Base-by-base conservation (phyloP, 2,797 vertebrate species). In the Spondyliosoma cantharus region DNA sequence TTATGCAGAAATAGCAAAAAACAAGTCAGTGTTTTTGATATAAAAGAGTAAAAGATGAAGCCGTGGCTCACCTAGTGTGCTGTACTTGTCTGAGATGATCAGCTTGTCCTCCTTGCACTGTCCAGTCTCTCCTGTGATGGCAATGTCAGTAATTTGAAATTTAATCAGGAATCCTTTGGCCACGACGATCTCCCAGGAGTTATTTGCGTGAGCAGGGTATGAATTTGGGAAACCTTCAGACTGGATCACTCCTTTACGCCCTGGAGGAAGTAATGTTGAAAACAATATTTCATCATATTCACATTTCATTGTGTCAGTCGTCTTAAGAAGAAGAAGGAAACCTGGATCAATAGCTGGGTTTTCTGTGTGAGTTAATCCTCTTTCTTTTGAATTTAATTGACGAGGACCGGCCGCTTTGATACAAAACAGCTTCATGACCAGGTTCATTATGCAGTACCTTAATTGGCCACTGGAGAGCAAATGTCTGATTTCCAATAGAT, bases 21-120 rank as follows among this genome's bases (percentile, higher is more conserved):
- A 53, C 3, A 25, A 22, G 25, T 48, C 0, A 11, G 15, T 20
- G 4, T 16, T 3, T 27, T 65, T 52, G 46, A 14, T 69, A 5
- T 43, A 25, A 42, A 53, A 63, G 32, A 50, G n/a, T 64, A 48
- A 58, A 63, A 20, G 1, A 25, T 72, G 7, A 53, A 19, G 17
- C 43, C 2, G 17, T 27, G 32, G 22, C 88, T 88, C 87, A 95
- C 93, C 95, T 0, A 95, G 89, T 29, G 84, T 80, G 80, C 90
- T 90, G 87, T 93, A 94, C 20, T 29, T 67, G 68, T 95, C 93
- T 7, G 89, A 85, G 65, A 91, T 76, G 74, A 90, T 32, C 56
- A 96, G 82, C 43, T 87, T 93, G 87, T 96, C 95, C 58, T 81
- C 85, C n/a, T 78, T 81, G 71, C 95, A 96, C 24, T 90, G 81